These are phyloP conservation scores for Axinella damicornis DNA, from an alignment of 37 sponge, comb jelly and placozoan species.

Conservation along the genomic window DNA sequence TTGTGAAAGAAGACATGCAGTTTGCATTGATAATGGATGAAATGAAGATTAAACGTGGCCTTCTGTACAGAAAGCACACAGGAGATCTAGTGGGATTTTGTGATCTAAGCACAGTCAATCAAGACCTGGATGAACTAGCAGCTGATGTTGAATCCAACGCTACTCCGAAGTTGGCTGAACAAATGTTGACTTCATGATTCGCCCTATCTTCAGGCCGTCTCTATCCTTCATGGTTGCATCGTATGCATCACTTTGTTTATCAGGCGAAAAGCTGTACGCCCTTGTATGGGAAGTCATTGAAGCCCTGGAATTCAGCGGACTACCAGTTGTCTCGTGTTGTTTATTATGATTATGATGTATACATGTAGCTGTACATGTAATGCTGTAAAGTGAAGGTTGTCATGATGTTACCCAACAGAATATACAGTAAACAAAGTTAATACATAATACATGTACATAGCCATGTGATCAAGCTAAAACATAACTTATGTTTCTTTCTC, in stretches of 20 bases:
- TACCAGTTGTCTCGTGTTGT: too few relatives aligned
- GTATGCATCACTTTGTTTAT: background rate
- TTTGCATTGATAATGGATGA: slow-evolving; percentile 13
- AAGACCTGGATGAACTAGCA: background rate
- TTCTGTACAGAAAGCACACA: slow-evolving; percentile 1
- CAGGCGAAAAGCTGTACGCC: slow-evolving; percentile 17
- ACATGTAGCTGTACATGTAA: too few relatives aligned
- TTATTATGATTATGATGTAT: too few relatives aligned
- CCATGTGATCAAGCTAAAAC: too few relatives aligned
- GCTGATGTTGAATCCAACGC: background rate
- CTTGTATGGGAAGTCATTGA: slow-evolving; percentile 31
- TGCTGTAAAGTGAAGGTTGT: too few relatives aligned
- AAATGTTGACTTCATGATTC: slow-evolving; percentile 19
- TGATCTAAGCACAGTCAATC: slow-evolving; percentile 6
- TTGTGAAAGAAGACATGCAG: background rate
- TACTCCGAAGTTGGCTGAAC: background rate
- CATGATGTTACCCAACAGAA: too few relatives aligned
- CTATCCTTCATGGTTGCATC: background rate
- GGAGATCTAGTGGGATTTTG: slow-evolving; percentile 12
- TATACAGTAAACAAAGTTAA: background rate
- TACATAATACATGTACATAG: too few relatives aligned
- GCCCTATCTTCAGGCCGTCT: slow-evolving; percentile 29
- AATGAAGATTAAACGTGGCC: background rate
- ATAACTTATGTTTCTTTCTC: slow-evolving; percentile 1
- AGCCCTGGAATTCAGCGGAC: slow-evolving; percentile 3